Evolutionary conservation across 1,140 invertebrate genomes (phyloP).

Genomic region (Sweltsa coloradensis): DNA sequence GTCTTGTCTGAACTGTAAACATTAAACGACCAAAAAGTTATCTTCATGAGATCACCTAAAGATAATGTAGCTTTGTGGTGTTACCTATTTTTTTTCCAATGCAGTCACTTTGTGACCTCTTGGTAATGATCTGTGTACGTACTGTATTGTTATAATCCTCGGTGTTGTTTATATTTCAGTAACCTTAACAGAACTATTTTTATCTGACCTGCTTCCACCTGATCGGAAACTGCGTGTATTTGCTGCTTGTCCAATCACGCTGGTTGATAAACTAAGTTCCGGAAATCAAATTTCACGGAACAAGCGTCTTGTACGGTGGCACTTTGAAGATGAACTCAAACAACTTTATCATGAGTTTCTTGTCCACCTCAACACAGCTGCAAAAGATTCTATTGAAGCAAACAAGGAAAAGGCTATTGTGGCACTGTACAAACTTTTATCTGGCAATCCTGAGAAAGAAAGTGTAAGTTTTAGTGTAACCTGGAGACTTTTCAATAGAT

Average conservation of each 20-base stretch:
- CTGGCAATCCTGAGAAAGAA: constrained; percentile 79
- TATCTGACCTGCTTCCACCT: constrained; percentile 59
- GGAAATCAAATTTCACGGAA: constrained; percentile 30
- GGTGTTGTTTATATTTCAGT: constrained; percentile 29
- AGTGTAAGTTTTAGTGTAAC: constrained; percentile 37
- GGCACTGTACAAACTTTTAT: constrained; percentile 65
- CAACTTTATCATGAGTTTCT: constrained; percentile 61
- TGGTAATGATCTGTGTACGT: no score
- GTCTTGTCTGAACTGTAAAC: no score
- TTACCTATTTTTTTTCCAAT: no score
- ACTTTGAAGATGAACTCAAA: constrained; percentile 77
- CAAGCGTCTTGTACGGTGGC: constrained; percentile 42
- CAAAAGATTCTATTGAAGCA: constrained; percentile 56
- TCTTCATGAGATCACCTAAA: no score
- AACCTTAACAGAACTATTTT: constrained; percentile 63
- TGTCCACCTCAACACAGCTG: constrained; percentile 43
- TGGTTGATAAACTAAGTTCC: constrained; percentile 18
- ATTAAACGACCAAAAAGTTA: no score
- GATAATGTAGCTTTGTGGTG: no score
- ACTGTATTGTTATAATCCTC: no score
- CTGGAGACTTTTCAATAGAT: constrained; percentile 3
- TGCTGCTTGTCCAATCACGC: constrained; percentile 44
- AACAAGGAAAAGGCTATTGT: constrained; percentile 73
- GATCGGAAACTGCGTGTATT: constrained; percentile 60
- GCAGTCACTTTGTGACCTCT: no score